Percentiles rank a stretch among this genome's conserved stretches.
Evolutionary conservation across 2,797 vertebrate genomes (phyloP).

Genomic region (Chaenodraco wilsoni): DNA sequence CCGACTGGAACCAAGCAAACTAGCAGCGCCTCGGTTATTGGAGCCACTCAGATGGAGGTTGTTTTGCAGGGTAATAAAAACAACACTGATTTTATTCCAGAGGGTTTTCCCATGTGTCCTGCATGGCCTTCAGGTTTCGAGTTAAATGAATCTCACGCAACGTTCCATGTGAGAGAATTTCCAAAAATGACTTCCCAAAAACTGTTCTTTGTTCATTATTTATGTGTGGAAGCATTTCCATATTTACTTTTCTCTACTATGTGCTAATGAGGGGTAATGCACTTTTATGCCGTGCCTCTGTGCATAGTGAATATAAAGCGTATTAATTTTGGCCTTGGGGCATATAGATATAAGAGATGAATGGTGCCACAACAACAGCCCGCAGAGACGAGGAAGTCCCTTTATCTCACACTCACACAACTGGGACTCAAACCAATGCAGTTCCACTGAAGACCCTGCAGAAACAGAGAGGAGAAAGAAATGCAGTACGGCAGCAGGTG

Average conservation of each 20-base stretch:
- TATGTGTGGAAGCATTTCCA: slow-evolving; percentile 1
- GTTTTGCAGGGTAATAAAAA: slow-evolving; percentile 32
- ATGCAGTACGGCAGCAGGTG: slow-evolving; percentile 25
- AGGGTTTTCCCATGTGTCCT: slow-evolving; percentile 1
- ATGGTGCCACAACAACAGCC: slow-evolving; percentile 22
- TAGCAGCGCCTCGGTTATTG: slow-evolving; percentile 20
- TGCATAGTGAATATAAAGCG: slow-evolving; percentile 22
- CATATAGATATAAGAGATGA: slow-evolving; percentile 35
- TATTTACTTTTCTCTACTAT: slow-evolving; percentile 20
- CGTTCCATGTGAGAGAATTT: neutral
- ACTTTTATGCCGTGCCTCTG: neutral
- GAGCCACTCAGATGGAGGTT: slow-evolving; percentile 17
- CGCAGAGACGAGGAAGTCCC: slow-evolving; percentile 13
- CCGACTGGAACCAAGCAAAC: slow-evolving; percentile 9
- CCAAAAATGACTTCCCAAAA: slow-evolving; percentile 22
- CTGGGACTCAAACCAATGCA: neutral
- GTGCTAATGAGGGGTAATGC: slow-evolving; percentile 45
- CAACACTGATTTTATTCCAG: neutral
- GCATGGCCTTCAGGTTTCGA: neutral
- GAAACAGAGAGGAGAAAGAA: slow-evolving; percentile 16
- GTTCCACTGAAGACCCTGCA: slow-evolving; percentile 22
- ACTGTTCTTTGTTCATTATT: slow-evolving; percentile 20
- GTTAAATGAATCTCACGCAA: neutral
- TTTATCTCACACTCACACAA: slow-evolving; percentile 30
- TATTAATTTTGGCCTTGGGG: slow-evolving; percentile 31